Conservation (phyloP, 2,113 vertebrate genomes). For the Pachycephala philippinensis region DNA sequence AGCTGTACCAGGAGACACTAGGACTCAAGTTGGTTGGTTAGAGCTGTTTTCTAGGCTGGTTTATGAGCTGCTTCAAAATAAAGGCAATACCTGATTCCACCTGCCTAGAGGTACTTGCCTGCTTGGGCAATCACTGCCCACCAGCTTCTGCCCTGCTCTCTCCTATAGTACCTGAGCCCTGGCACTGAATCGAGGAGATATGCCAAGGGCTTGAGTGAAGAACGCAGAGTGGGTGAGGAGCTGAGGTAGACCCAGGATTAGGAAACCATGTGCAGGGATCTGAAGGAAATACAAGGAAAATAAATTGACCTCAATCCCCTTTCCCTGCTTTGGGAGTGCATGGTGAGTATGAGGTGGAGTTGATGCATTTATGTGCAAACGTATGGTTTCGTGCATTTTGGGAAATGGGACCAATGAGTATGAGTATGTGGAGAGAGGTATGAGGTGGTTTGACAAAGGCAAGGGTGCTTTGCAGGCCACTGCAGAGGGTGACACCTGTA, state of each 20-base stretch:
- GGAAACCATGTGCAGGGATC: neutral
- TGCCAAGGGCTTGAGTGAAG: neutral
- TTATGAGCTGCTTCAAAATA: neutral
- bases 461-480: neutral
- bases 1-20: neutral
- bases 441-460: neutral
- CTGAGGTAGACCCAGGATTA: neutral
- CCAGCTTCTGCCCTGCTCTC: neutral
- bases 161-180: neutral
- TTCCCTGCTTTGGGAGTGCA: neutral
- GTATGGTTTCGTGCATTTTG: neutral
- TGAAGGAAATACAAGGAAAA: neutral
- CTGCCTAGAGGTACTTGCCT: neutral
- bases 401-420: neutral
- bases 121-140: neutral
- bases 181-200: neutral
- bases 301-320: neutral
- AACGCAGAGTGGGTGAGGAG: neutral
- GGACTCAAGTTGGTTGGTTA: accelerated
- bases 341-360: neutral
- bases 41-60: neutral
- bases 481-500: neutral
- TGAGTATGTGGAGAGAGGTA: neutral
- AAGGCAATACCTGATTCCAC: neutral
- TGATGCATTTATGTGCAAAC: neutral